Evolutionary conservation across 2,113 vertebrate genomes (phyloP).

Genomic region (Corythornis cristatus): DNA sequence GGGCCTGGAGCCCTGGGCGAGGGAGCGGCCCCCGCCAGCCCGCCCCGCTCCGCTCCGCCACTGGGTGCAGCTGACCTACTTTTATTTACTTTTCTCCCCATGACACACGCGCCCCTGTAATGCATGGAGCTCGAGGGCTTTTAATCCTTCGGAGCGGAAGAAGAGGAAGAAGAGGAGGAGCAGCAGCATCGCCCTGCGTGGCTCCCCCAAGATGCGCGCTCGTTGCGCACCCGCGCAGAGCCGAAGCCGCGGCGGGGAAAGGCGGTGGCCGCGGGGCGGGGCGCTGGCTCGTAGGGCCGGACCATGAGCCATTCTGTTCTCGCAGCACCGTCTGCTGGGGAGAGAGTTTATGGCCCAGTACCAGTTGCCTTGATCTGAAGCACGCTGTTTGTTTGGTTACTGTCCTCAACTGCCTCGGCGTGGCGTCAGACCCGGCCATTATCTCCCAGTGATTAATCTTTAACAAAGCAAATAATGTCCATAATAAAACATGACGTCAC

Average conservation of each 20-base stretch:
- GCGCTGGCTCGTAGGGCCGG: neutral
- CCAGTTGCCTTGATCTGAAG: accelerated
- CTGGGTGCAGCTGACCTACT: constrained; percentile 3
- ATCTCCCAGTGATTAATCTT: neutral
- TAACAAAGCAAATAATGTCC: neutral
- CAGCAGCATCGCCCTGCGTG: neutral
- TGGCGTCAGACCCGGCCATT: accelerated
- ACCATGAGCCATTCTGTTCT: accelerated
- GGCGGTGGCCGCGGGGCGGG: neutral
- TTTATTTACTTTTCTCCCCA: neutral
- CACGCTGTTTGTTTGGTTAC: accelerated
- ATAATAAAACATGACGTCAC: neutral
- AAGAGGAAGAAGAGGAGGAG: neutral
- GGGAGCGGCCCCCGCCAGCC: accelerated
- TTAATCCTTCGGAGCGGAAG: neutral
- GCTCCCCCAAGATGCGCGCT: accelerated
- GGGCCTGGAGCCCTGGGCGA: accelerated
- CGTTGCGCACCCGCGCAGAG: too few species aligned
- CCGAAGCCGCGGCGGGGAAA: too few species aligned
- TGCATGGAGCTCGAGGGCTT: neutral
- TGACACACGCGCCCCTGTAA: neutral
- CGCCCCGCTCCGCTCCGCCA: neutral
- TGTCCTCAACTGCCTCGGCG: accelerated
- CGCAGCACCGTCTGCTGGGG: neutral
- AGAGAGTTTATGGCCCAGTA: accelerated